A percentile compares a stretch with the other conserved stretches of the same genome.
These are phyloP conservation scores for Lathamus discolor DNA, from an alignment of 2,113 vertebrate species.

Conservation along the genomic window DNA sequence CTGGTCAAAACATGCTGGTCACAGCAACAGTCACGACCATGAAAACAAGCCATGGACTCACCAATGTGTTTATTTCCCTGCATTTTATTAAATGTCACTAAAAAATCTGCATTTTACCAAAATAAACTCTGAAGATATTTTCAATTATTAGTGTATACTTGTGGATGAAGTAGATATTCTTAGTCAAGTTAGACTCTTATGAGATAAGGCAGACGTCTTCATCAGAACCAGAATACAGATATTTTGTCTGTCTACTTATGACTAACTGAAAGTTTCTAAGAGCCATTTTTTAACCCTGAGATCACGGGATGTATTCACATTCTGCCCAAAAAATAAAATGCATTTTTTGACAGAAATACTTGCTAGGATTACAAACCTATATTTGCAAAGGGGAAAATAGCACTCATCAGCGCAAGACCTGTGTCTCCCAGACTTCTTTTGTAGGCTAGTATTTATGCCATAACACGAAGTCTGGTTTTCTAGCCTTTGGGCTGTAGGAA, in stretches of 20 bases:
- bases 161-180: background rate
- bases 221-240: background rate
- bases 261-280: background rate
- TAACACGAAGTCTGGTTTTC: background rate
- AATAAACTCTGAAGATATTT: background rate
- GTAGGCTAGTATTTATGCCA: background rate
- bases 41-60: background rate
- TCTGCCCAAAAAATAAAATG: background rate
- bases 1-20: background rate
- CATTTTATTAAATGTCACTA: background rate
- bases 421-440: background rate
- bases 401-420: accelerated
- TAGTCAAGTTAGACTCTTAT: background rate
- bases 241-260: background rate
- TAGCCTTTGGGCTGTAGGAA: background rate
- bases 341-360: background rate
- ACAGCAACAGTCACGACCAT: background rate
- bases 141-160: background rate
- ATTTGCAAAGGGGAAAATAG: background rate
- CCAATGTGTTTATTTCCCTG: background rate
- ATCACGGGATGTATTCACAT: background rate
- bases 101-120: background rate
- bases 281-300: background rate
- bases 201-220: background rate
- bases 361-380: background rate